Evolutionary conservation across 2,888 invertebrate species (phyloP).

Genomic region (Hydrotaea cyrtoneurina): DNA sequence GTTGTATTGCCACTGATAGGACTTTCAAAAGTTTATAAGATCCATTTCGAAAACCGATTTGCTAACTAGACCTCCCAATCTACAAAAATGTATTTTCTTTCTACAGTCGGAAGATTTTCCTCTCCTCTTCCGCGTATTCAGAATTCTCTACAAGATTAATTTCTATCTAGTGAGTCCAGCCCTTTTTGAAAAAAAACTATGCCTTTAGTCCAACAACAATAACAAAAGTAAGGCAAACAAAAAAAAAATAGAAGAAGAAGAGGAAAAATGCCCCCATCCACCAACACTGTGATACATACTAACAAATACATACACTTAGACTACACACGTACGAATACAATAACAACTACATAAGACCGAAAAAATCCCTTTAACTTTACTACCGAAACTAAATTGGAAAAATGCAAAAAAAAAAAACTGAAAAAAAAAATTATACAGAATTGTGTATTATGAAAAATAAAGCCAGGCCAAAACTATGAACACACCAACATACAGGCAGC

Average conservation of each 20-base stretch:
- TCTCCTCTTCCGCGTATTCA: too few relatives aligned
- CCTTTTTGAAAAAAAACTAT: constrained; percentile 26
- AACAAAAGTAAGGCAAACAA: too few relatives aligned
- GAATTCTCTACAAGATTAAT: too few relatives aligned
- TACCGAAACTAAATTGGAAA: constrained; percentile 65
- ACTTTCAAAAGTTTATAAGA: too few relatives aligned
- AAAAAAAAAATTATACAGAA: constrained; percentile 49
- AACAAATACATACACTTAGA: background rate
- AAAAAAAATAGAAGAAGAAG: too few relatives aligned
- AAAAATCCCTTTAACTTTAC: constrained; percentile 62
- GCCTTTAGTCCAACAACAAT: too few relatives aligned
- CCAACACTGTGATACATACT: constrained; percentile 25
- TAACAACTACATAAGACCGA: constrained; percentile 34
- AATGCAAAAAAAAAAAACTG: constrained; percentile 58
- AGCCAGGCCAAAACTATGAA: constrained; percentile 48
- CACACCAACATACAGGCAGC: constrained; percentile 9
- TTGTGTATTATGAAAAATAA: constrained; percentile 59
- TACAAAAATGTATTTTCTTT: too few relatives aligned
- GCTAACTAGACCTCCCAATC: too few relatives aligned
- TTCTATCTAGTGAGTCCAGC: background rate
- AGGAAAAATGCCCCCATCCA: constrained; percentile 44
- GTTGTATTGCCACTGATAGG: too few relatives aligned
- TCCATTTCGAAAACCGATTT: too few relatives aligned
- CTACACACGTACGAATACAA: constrained; percentile 39
- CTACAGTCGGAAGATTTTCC: too few relatives aligned